These are phyloP conservation scores for Coelinius sp. DNA, from an alignment of 2,888 invertebrate genomes.

Conservation along the genomic window DNA sequence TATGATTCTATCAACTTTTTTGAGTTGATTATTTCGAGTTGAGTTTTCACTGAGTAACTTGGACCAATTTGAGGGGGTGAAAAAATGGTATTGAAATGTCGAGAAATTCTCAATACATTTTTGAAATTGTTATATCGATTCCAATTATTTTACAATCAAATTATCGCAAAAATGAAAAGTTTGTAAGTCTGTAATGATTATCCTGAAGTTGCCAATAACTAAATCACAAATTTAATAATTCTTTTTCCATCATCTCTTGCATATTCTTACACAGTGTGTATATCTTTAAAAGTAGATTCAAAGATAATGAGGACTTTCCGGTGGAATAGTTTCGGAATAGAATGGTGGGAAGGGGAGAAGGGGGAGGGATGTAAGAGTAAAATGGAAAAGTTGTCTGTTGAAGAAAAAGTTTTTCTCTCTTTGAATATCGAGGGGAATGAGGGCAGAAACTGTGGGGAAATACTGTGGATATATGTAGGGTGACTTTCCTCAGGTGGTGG, in stretches of 20 bases:
- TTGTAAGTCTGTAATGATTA: neutral
- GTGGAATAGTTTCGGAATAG: conserved; percentile 14
- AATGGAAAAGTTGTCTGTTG: conserved; percentile 3
- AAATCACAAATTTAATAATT: conserved; percentile 4
- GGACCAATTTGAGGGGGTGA: too few relatives aligned
- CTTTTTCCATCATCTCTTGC: conserved; percentile 7
- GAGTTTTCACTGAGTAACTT: too few relatives aligned
- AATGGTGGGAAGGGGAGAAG: neutral
- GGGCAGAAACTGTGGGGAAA: neutral
- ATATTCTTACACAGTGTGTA: conserved; percentile 1
- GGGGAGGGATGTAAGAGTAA: neutral
- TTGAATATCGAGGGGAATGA: conserved; percentile 9
- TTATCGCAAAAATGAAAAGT: neutral
- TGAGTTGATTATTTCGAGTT: too few relatives aligned
- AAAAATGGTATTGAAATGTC: too few relatives aligned
- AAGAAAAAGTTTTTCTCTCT: conserved; percentile 7
- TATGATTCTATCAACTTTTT: too few relatives aligned
- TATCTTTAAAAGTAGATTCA: conserved; percentile 8
- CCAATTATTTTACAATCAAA: neutral
- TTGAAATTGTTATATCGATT: too few relatives aligned
- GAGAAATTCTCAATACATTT: too few relatives aligned
- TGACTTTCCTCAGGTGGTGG: conserved; percentile 15
- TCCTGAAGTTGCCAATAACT: neutral
- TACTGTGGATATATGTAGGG: neutral
- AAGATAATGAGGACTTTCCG: conserved; percentile 13